Conservation (phyloP, 1,140 invertebrate species). For the Pinna nobilis region DNA sequence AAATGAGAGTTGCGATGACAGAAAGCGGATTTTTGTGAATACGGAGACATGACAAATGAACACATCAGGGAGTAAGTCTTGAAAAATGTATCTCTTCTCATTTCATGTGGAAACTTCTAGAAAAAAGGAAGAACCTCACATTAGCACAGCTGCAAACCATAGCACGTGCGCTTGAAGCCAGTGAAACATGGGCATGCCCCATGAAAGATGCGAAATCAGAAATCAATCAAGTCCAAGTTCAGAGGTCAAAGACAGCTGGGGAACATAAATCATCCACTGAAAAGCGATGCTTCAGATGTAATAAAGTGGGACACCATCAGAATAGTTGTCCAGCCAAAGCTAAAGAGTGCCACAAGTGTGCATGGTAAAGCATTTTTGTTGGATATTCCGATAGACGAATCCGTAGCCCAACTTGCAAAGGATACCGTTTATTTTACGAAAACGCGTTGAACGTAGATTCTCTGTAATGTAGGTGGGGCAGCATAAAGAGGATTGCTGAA, state of each 20-base stretch:
- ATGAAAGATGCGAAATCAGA: slow-evolving; percentile 11
- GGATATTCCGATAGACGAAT: slow-evolving; percentile 20
- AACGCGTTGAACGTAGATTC: slow-evolving; percentile 26
- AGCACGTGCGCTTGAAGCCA: slow-evolving; percentile 7
- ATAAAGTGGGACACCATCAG: background rate
- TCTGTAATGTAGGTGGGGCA: slow-evolving; percentile 13
- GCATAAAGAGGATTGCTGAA: slow-evolving; percentile 24
- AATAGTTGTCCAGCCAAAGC: slow-evolving; percentile 5
- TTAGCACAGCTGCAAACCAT: slow-evolving; percentile 4
- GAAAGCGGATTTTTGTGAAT: slow-evolving; percentile 27
- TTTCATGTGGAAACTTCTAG: slow-evolving; percentile 14
- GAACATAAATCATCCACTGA: background rate
- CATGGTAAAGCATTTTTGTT: background rate
- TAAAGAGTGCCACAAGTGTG: slow-evolving; percentile 33
- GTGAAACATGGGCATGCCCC: slow-evolving; percentile 81
- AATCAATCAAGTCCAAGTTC: background rate
- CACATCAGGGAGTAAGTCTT: slow-evolving; percentile 32
- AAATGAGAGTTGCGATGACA: slow-evolving; percentile 26
- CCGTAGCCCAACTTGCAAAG: slow-evolving; percentile 15
- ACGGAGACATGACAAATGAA: slow-evolving; percentile 7
- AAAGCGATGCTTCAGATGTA: slow-evolving; percentile 4
- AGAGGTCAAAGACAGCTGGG: background rate
- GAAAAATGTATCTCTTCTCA: slow-evolving; percentile 28
- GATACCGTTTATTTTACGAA: slow-evolving; percentile 36
- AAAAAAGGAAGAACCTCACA: slow-evolving; percentile 26